Conservation (phyloP, 2,113 vertebrate genomes). For the Gavia stellata region DNA sequence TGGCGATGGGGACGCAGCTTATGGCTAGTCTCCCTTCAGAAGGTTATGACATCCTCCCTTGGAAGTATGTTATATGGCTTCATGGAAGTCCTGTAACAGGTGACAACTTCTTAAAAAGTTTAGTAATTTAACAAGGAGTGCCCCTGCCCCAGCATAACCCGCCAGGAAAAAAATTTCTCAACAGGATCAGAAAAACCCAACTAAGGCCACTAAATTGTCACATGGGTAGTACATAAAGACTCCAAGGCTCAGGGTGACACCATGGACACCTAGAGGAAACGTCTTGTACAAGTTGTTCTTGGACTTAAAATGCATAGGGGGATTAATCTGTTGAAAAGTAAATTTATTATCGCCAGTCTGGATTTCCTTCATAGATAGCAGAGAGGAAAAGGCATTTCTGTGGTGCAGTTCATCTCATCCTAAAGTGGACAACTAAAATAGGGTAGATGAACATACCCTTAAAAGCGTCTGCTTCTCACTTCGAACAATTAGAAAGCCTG, state of each 20-base stretch:
- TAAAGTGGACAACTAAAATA: neutral
- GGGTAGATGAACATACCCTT: neutral
- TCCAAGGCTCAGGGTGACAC: neutral
- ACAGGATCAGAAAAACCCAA: neutral
- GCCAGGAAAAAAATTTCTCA: neutral
- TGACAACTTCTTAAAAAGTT: neutral
- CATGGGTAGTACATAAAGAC: neutral
- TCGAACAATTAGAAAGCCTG: neutral
- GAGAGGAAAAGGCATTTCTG: neutral
- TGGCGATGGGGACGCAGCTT: neutral
- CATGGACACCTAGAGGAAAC: neutral
- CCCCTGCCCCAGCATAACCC: fast-evolving
- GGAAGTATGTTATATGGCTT: neutral
- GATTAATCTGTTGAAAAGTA: neutral
- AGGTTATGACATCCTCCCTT: neutral
- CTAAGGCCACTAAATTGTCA: neutral
- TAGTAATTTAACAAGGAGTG: neutral
- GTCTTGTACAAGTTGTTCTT: neutral
- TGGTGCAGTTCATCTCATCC: neutral
- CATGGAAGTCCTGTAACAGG: neutral
- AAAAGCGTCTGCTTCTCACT: neutral
- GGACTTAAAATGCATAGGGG: neutral
- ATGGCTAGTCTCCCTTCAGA: neutral
- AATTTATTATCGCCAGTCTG: neutral
- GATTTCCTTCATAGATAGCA: neutral